phyloP scores from a whole-genome alignment of 2,113 vertebrate genomes.

The Hippocampus zosterae region DNA sequence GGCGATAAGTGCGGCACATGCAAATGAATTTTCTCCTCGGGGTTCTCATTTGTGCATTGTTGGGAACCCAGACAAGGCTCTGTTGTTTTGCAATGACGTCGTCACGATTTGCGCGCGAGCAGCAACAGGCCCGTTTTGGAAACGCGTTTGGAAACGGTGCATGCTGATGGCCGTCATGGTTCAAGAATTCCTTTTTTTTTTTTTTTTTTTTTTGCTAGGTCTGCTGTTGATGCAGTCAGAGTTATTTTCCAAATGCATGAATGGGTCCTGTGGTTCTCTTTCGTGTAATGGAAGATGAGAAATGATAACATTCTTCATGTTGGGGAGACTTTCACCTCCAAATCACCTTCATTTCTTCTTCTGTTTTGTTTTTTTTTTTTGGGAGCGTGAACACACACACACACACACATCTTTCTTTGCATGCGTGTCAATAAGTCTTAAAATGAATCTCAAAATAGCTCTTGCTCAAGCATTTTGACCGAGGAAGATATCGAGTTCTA shows the following conservation, averaged over 20 bases:
- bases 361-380: neutral
- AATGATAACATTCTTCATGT: constrained; percentile 2
- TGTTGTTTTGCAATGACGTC: constrained; percentile 37
- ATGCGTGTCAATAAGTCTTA: constrained; percentile 17
- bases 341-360: neutral
- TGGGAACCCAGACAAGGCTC: constrained; percentile 16
- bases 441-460: no score
- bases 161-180: constrained; percentile 7
- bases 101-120: constrained; percentile 22
- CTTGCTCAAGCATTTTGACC: neutral
- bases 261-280: neutral
- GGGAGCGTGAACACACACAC: no score
- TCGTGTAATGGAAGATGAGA: constrained; percentile 5
- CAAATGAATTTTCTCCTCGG: neutral
- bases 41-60: constrained; percentile 4
- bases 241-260: neutral
- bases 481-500: neutral
- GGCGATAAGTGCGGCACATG: constrained; percentile 1
- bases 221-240: neutral
- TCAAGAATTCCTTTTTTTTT: neutral
- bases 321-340: neutral
- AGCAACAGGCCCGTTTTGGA: neutral
- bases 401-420: no score
- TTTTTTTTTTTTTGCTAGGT: neutral
- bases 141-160: neutral